Base-by-base conservation (phyloP, 1,140 invertebrate species). In the Drosophila sucinea region DNA sequence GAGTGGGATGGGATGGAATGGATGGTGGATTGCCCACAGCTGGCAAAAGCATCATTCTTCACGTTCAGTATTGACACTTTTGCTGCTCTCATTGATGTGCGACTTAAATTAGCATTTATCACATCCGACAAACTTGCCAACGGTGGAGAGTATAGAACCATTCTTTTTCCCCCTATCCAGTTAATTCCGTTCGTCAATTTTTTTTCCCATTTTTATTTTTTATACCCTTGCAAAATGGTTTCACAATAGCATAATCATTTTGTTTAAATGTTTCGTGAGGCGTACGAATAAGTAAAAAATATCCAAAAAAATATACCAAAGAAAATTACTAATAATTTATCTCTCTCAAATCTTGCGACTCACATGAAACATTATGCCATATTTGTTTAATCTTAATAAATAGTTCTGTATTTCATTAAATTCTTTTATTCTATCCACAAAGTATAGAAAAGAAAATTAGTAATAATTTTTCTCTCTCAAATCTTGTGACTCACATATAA, bases 21-120 rank as follows among this genome's bases (percentile, higher is more conserved):
- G 23, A 23, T 27, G 44, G 27, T 51, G 23, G 44, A 23, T 27
- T 51, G 44, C 44, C 44, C 44, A 51, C 27, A 11, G 10, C 23
- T 55, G 41, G 29, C 17, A 47, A 40, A 60, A 44, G 35, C 25
- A 55, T 65, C 66, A 58, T 41, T 61, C 60, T 30, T 61, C 38
- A 61, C 33, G 7, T 61, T 63, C 41, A 17, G 10, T 4, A 44
- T 44, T 41, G 61, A 47, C 61, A 23, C 11, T 41, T 61, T 40
- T 35, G 60, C 60, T 27, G 10, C 60, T 30, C 60, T 78, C 75
- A 67, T 79, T 83, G 76, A 82, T 77, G 62, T 70, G 73, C 68
- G 84, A 87, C 83, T 87, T 87, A 87, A 87, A 87, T 83, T 77
- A 78, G 84, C 83, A 87, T 87, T 87, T 87, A 87, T 87, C 83